Base-by-base conservation (phyloP, 2,797 vertebrate species). In the Poliocrania exsul region DNA sequence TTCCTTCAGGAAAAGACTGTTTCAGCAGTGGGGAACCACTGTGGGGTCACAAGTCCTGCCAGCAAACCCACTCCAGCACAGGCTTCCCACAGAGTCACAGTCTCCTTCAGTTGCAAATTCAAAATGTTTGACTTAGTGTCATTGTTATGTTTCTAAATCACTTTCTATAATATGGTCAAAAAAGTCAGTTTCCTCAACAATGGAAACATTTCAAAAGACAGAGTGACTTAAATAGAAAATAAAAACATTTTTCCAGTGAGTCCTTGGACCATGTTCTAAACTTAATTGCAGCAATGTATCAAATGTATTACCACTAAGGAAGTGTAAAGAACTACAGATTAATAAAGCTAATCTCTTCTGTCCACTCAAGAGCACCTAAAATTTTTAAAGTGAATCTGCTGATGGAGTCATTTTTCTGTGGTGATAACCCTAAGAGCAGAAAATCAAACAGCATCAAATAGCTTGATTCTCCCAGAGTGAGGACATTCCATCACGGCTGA, bases 191-290 rank as follows among this genome's bases (percentile, higher is more conserved):
- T 86, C 49, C 23, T 66, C 35, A 78, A 60, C 6, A 73, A 37
- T 25, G 26, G 53, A 67, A 91, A 81, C 35, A 88, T 60, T 94
- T 91, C 47, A 83, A 88, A 95, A 66, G 72, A 85, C 24, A 56
- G 37, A 84, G 11, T 71, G 37, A 74, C 33, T 92, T 82, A 20
- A 80, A 31, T 8, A 85, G 60, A 85, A 90, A 88, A 83, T 18
- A 72, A 81, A 77, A 70, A 5, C 10, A 61, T 47, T 82, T 92
- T 87, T 70, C n/a, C 47, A 62, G 16, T 35, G 29, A 44, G 35
- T 24, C 46, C 40, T 62, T 60, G 24, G 60, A 87, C 21, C 70
- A 40, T 50, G 35, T 49, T 90, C 46, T 66, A 81, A 64, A 86
- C 46, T 74, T 93, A 88, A 91, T 37, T 81, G 61, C 49, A 65